Percentiles rank a stretch among this genome's conserved stretches.
Evolutionary conservation across 2,888 invertebrate genomes (phyloP).

Genomic region (Adelognathus sp.): DNA sequence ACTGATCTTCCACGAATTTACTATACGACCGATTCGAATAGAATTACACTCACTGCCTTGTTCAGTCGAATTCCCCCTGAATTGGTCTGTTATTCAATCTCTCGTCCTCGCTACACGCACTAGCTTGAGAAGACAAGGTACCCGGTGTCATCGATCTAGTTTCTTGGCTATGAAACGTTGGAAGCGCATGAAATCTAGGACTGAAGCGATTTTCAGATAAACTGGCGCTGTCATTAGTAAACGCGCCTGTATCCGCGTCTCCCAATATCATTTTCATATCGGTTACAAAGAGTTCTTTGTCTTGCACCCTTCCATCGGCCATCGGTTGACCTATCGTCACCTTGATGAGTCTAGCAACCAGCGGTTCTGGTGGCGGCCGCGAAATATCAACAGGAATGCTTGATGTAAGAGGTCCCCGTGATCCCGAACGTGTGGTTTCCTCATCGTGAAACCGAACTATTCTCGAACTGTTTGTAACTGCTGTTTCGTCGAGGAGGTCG

Average conservation of each 20-base stretch:
- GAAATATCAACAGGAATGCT: too few relatives aligned
- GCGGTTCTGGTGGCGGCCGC: neutral
- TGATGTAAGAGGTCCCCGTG: neutral
- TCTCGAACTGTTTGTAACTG: neutral
- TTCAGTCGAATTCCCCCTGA: neutral
- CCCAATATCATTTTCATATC: neutral
- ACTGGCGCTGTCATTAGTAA: too few relatives aligned
- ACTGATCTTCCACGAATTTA: constrained; percentile 23
- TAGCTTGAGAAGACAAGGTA: neutral
- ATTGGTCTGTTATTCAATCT: neutral
- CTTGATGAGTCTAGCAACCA: neutral
- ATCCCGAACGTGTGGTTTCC: neutral
- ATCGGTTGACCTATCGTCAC: neutral
- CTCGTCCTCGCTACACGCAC: neutral
- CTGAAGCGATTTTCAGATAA: too few relatives aligned
- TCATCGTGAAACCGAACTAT: neutral
- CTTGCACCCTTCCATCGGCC: neutral
- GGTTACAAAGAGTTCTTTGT: neutral
- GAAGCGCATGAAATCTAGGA: neutral
- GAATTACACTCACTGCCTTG: neutral
- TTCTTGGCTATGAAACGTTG: too few relatives aligned
- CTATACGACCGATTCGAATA: constrained; percentile 1
- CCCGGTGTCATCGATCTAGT: neutral
- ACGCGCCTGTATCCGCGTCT: neutral
- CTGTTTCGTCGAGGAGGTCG: too few relatives aligned